Evolutionary conservation across 1,140 invertebrate genomes (phyloP), one percentile per base, ranked within the genome.

Genomic region (Tetraneura akinire): DNA sequence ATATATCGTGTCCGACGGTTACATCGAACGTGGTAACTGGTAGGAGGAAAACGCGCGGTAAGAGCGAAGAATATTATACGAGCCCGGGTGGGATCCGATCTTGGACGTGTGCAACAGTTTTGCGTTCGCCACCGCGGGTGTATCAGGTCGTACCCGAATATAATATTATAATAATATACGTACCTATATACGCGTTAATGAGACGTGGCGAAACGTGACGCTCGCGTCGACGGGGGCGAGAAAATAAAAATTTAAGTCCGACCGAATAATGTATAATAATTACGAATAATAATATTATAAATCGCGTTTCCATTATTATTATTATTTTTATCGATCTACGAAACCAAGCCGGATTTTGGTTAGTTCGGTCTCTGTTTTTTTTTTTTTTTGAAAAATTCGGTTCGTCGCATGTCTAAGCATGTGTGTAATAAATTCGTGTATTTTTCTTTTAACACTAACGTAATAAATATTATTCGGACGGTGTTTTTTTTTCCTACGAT

Each of bases 81-180:
- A 10, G 23, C 47, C 47, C 74, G 74, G 73, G 74, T 62, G 74
- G 74, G 74, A 76, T 78, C 74, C 37, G 23, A 78, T 78, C 55
- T 78, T 62, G n/a, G 16, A 62, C 23, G 74, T 78, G n/a, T 47
- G 74, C 74, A 78, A 78, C 74, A 78, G 74, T 78, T 78, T 78
- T 26, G 74, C 74, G 74, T 78, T 26, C 32, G 53, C 74, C 74
- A 78, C 53, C 74, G 55, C 74, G 55, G 74, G 37, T 78, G 53
- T 62, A 62, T 78, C 53, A 23, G 55, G 74, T 78, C 47, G 74
- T 55, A n/a, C n/a, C n/a, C n/a, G n/a, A n/a, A n/a, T n/a, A n/a
- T n/a, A n/a, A n/a, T n/a, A n/a, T n/a, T n/a, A n/a, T n/a, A n/a
- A n/a, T n/a, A n/a, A n/a, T n/a, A n/a, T n/a, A n/a, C n/a, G n/a